Conservation (phyloP, 2,113 vertebrate species). For the Xiphophorus maculatus region DNA sequence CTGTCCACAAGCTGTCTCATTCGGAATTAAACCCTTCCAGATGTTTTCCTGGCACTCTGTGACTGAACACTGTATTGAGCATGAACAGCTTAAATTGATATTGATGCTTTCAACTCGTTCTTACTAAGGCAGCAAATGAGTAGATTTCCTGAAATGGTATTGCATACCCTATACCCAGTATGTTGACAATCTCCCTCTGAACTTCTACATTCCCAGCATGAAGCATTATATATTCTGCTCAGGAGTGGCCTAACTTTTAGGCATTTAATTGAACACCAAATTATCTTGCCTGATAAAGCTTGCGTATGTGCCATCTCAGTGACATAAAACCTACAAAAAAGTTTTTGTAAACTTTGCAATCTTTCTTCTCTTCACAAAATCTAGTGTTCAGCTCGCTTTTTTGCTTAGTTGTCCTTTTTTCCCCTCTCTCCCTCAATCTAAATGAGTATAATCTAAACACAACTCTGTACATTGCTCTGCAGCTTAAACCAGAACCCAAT, state of each 20-base stretch:
- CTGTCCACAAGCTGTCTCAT: slow-evolving; percentile 2
- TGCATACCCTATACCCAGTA: slow-evolving; percentile 1
- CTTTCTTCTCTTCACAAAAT: slow-evolving; percentile 39
- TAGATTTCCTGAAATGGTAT: slow-evolving; percentile 17
- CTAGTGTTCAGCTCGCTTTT: slow-evolving; percentile 47
- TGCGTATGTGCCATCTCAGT: slow-evolving; percentile 36
- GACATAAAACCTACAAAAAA: slow-evolving; percentile 64
- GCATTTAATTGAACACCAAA: slow-evolving; percentile 27
- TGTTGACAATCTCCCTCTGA: slow-evolving; percentile 11
- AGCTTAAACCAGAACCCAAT: slow-evolving; percentile 62
- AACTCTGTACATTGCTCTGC: slow-evolving; percentile 41
- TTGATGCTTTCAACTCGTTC: slow-evolving; percentile 30
- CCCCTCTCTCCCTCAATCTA: slow-evolving; percentile 19
- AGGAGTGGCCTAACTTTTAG: slow-evolving; percentile 13
- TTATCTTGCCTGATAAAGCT: slow-evolving; percentile 36
- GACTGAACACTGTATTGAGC: slow-evolving; percentile 15
- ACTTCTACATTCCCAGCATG: background rate
- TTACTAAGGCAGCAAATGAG: slow-evolving; percentile 26
- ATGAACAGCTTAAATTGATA: slow-evolving; percentile 28
- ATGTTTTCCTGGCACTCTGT: slow-evolving; percentile 16
- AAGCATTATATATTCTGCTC: background rate
- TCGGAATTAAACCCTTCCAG: slow-evolving; percentile 18
- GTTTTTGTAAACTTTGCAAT: slow-evolving; percentile 64
- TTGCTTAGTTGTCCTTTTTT: slow-evolving; percentile 33
- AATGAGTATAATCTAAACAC: slow-evolving; percentile 66